Conservation (phyloP, 92 coral and sea anemone genomes). For the Palythoa heliodiscus region DNA sequence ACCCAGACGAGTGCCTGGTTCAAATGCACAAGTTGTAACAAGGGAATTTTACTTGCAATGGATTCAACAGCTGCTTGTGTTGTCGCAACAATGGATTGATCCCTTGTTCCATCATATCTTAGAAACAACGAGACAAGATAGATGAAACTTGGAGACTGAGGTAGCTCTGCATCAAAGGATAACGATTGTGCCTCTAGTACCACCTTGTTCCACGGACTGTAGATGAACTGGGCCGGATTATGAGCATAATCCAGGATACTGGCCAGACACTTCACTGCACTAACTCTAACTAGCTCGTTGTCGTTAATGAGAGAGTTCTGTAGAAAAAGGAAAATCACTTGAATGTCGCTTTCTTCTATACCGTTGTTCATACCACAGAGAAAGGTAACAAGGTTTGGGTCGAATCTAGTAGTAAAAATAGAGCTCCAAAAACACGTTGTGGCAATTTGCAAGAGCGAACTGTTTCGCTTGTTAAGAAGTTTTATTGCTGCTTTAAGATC, state of each 20-base stretch:
- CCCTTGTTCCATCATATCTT: background rate
- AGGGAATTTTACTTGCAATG: slow-evolving; percentile 24
- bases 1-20: slow-evolving; percentile 7
- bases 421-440: slow-evolving; percentile 26
- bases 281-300: slow-evolving; percentile 63
- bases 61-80: slow-evolving; percentile 15
- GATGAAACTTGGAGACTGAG: background rate
- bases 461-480: slow-evolving; percentile 4
- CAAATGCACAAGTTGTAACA: background rate
- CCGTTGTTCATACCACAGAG: slow-evolving; percentile 28
- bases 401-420: background rate
- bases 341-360: slow-evolving; percentile 16
- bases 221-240: background rate
- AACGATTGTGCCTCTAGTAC: background rate
- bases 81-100: background rate
- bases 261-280: slow-evolving; percentile 76
- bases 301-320: slow-evolving; percentile 84
- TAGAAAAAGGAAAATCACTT: slow-evolving; percentile 67
- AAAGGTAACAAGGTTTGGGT: slow-evolving; percentile 26
- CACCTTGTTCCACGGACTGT: slow-evolving; percentile 13
- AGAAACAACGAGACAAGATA: background rate
- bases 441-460: background rate
- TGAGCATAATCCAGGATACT: slow-evolving; percentile 45
- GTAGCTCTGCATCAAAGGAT: background rate
- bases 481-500: background rate